Percentiles rank a stretch among this genome's conserved stretches.
Conservation (phyloP, 2,113 vertebrate species). For the Melanotaenia duboulayi region DNA sequence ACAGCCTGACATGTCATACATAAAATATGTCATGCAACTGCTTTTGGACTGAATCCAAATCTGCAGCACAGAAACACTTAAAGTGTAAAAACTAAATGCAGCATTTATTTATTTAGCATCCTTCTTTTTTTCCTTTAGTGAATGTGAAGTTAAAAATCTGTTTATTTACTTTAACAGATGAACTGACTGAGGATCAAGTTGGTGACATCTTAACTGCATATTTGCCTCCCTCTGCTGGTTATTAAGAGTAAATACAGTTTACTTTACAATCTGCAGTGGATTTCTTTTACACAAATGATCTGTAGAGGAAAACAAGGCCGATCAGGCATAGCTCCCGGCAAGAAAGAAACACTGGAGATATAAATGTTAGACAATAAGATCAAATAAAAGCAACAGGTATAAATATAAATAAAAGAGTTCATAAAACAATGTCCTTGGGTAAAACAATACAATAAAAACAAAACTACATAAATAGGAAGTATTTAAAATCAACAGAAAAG, state of each 20-base stretch:
- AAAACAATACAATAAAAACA: no score
- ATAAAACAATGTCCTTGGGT: no score
- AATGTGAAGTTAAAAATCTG: neutral
- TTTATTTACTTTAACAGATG: neutral
- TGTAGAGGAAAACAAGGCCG: no score
- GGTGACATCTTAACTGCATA: constrained; percentile 9
- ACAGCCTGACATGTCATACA: neutral
- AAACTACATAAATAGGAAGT: no score
- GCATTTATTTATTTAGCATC: neutral
- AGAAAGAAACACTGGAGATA: no score
- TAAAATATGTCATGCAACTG: neutral
- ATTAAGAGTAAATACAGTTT: neutral
- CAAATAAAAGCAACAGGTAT: no score
- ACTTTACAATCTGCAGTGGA: neutral
- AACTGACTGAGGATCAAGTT: neutral
- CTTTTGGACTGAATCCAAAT: neutral
- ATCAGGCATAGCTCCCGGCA: no score
- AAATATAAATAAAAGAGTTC: no score
- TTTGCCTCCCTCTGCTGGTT: constrained; percentile 53
- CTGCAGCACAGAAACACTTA: neutral
- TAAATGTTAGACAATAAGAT: no score
- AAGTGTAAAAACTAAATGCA: neutral
- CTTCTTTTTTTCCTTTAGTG: neutral
- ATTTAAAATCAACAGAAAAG: no score
- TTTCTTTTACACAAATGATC: no score